Percentiles rank a stretch among this genome's conserved stretches.
phyloP scores from a whole-genome alignment of 2,888 invertebrate genomes.

The Ellobium chinense region DNA sequence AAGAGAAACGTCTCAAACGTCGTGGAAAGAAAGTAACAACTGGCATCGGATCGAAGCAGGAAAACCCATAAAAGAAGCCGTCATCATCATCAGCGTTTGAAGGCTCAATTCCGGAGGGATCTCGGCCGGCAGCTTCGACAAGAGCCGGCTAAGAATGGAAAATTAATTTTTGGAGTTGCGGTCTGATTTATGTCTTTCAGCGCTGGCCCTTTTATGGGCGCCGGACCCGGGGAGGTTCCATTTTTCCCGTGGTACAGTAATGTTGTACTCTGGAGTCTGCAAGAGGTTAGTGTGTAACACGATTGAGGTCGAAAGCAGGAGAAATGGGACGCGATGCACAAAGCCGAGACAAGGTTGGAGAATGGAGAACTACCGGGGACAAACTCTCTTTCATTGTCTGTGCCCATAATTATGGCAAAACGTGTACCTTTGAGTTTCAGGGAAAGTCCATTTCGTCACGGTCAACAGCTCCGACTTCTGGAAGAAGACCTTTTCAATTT shows the following conservation, averaged over 20 bases:
- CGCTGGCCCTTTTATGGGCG: not conserved
- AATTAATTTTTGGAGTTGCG: constrained; percentile 41
- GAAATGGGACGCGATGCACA: no score
- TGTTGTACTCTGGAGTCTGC: not conserved
- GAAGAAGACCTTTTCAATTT: no score
- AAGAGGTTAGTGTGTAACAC: not conserved
- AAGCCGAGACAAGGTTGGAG: no score
- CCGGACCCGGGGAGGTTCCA: not conserved
- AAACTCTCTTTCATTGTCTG: no score
- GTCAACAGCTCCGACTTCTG: no score
- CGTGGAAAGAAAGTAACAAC: not conserved
- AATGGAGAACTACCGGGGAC: no score
- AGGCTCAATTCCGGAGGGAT: constrained; percentile 40
- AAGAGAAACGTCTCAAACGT: not conserved
- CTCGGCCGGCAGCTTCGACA: constrained; percentile 31
- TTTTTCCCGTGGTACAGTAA: not conserved
- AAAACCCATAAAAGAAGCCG: constrained; percentile 32
- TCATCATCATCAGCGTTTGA: constrained; percentile 31
- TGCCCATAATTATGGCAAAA: no score
- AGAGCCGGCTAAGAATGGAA: constrained; percentile 45
- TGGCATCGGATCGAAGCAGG: constrained; percentile 23
- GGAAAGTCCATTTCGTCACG: no score
- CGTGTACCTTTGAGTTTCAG: no score
- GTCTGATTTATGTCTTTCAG: constrained; percentile 40
- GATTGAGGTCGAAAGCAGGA: not conserved